Evolutionary conservation across 2,113 vertebrate genomes (phyloP).

Genomic region (Uropsilus gracilis): DNA sequence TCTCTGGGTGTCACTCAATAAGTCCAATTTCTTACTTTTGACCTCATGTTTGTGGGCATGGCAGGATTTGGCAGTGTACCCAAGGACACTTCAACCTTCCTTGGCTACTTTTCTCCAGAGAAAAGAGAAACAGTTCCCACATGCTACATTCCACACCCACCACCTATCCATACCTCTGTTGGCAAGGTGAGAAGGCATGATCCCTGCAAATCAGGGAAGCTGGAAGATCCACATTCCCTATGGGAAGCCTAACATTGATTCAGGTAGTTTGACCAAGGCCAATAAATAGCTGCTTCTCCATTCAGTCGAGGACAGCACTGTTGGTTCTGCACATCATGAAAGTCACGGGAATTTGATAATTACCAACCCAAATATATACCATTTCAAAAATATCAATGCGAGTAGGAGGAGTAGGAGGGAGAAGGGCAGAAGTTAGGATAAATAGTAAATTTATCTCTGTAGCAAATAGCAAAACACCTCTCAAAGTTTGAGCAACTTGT

Average conservation of each 20-base stretch:
- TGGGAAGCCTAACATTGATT: background rate
- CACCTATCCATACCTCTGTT: background rate
- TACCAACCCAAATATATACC: background rate
- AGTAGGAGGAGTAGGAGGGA: too few relatives aligned
- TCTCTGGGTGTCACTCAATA: background rate
- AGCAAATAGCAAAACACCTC: conserved; percentile 7
- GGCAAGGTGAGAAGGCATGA: background rate
- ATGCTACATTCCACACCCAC: background rate
- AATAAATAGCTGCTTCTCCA: background rate
- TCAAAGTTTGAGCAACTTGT: background rate
- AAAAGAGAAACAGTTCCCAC: background rate
- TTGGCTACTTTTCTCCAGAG: background rate
- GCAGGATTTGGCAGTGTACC: background rate
- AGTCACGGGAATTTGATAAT: background rate
- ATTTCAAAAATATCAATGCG: conserved; percentile 25
- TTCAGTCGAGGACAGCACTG: background rate
- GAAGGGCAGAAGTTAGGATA: background rate
- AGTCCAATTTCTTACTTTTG: background rate
- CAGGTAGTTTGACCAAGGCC: background rate
- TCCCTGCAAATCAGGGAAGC: background rate
- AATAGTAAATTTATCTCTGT: background rate
- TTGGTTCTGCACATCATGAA: background rate
- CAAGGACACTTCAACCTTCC: conserved; percentile 1
- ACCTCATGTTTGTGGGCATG: background rate
- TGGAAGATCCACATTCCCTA: background rate